These are phyloP conservation scores for Conopomorpha cramerella DNA, from an alignment of 1,140 invertebrate genomes.

Conservation along the genomic window DNA sequence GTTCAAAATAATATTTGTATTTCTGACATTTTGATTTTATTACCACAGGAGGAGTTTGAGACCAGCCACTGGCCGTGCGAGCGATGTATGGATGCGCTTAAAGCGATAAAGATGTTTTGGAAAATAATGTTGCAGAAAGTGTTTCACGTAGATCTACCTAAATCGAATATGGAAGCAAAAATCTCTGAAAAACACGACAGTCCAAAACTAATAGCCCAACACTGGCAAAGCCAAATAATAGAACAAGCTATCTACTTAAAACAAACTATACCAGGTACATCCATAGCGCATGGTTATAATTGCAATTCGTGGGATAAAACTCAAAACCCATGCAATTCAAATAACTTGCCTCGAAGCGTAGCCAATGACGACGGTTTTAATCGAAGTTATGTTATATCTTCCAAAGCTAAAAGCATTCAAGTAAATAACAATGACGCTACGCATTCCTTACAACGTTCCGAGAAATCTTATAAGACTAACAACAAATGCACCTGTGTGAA, in stretches of 20 bases:
- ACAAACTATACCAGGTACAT: not conserved
- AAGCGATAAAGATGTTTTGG: slow-evolving; percentile 49
- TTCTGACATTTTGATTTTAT: too few relatives aligned
- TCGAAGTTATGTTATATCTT: not conserved
- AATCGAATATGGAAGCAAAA: too few relatives aligned
- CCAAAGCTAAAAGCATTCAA: not conserved
- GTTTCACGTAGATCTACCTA: too few relatives aligned
- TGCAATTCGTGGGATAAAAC: too few relatives aligned
- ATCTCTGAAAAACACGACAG: too few relatives aligned
- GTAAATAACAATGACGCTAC: too few relatives aligned
- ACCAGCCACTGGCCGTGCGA: slow-evolving; percentile 47
- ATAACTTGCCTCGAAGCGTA: too few relatives aligned
- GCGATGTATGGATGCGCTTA: slow-evolving; percentile 34
- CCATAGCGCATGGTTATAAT: not conserved
- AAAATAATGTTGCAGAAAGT: slow-evolving; percentile 37
- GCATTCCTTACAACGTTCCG: too few relatives aligned
- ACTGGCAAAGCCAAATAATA: not conserved
- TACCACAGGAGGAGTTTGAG: slow-evolving; percentile 38
- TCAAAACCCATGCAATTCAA: too few relatives aligned
- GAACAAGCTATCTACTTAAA: not conserved
- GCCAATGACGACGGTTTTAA: not conserved
- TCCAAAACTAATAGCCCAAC: too few relatives aligned
- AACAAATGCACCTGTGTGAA: not conserved
- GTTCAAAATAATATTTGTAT: too few relatives aligned
- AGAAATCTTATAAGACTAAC: not conserved